These are phyloP conservation scores for Lepidocolaptes lacrymiger DNA, from an alignment of 2,797 vertebrate species.

Conservation along the genomic window DNA sequence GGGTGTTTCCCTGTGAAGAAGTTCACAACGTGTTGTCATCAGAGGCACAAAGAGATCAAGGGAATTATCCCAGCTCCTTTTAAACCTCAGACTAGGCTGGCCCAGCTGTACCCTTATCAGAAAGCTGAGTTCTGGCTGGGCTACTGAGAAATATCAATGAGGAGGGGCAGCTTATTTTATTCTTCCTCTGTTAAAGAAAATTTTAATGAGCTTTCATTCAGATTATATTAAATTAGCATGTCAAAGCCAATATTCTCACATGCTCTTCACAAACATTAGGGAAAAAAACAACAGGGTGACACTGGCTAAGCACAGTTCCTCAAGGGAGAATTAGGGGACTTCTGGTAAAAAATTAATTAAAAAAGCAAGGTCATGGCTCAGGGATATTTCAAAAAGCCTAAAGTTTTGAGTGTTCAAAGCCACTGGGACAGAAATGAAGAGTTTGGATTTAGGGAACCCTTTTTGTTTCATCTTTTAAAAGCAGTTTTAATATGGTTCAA, in stretches of 20 bases:
- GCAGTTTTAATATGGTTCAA: not conserved
- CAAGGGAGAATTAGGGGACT: not conserved
- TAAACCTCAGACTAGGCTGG: not conserved
- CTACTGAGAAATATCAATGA: not conserved
- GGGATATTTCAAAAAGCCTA: not conserved
- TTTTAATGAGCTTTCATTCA: not conserved
- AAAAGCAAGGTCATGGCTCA: not conserved
- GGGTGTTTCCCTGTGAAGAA: slow-evolving; percentile 42
- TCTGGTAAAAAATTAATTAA: not conserved
- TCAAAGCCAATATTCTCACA: not conserved
- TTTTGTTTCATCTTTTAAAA: not conserved
- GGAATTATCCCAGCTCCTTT: not conserved
- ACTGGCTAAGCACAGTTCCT: not conserved
- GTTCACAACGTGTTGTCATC: slow-evolving; percentile 25
- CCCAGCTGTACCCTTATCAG: not conserved
- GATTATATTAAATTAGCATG: not conserved
- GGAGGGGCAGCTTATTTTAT: not conserved
- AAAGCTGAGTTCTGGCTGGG: not conserved
- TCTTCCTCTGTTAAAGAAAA: not conserved
- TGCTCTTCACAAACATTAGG: not conserved
- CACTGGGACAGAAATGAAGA: not conserved
- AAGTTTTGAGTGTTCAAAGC: not conserved
- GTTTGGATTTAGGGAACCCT: not conserved
- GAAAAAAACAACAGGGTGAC: not conserved
- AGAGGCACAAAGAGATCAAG: not conserved